Base-by-base conservation (phyloP, 1,140 invertebrate species). In the Drosophila saltans region DNA sequence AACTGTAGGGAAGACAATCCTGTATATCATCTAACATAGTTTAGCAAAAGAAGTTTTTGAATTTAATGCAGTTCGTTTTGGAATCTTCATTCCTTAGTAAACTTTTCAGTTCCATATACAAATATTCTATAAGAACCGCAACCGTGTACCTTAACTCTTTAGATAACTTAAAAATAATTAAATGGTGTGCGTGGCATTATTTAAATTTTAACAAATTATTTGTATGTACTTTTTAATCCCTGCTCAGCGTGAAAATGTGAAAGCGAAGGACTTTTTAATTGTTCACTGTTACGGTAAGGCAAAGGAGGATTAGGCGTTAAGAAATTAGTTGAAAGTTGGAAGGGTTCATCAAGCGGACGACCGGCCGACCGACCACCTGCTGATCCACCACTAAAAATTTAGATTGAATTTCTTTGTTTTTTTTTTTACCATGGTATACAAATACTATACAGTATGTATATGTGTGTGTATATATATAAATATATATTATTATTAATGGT, bases 401-500 rank as follows among this genome's bases (percentile, higher is more conserved):
- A 26, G 45, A 52, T 52, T 52, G 21, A 3, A 26, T 52, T 52
- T 52, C 26, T 52, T 16, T 11, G 0, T 16, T 16, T 16, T 16
- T 16, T 16, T n/a, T n/a, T n/a, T n/a, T n/a, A n/a, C n/a, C n/a
- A n/a, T n/a, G n/a, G n/a, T n/a, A n/a, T n/a, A 16, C 0, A 16
- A 16, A 16, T 16, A 16, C 16, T 16, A 16, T 16, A 16, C 16
- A 8, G 21, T 21, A 52, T 43, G 3, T 39, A 64, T 52, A 39
- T 55, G 33, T 63, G 33, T 36, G 6, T 36, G 6, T 36, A 36
- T 36, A 36, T 36, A 7, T 36, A 30, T 30, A 30, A 3, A 4
- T 3, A 30, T 4, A 36, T 36, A 36, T 36, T 56, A 16, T 64
- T 67, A 68, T 75, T 75, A 21, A 75, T 75, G 75, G 75, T 66